Conservation (phyloP, 1,140 invertebrate genomes). For the Heliconius nattereri region DNA sequence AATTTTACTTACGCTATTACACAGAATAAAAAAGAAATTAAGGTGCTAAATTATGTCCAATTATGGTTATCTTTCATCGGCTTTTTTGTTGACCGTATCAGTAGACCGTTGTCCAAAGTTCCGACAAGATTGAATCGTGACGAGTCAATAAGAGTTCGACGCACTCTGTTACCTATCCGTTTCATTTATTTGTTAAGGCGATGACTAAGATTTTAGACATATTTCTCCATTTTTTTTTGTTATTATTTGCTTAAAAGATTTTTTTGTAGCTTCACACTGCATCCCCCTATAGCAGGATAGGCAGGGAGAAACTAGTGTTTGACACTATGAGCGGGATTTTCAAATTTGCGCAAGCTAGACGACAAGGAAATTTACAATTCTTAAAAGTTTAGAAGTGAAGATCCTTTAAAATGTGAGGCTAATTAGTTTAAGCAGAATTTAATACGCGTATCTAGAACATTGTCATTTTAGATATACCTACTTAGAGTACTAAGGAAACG, state of each 20-base stretch:
- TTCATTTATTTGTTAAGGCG: conserved; percentile 45
- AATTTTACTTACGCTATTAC: not conserved
- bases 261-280: too few relatives aligned
- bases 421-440: not conserved
- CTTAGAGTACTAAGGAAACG: not conserved
- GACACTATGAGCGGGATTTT: too few relatives aligned
- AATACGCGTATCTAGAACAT: not conserved
- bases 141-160: conserved; percentile 53
- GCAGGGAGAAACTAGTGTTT: too few relatives aligned
- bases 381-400: too few relatives aligned
- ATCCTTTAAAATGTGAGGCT: too few relatives aligned
- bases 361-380: too few relatives aligned
- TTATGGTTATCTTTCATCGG: conserved; percentile 2
- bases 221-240: not conserved
- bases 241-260: conserved; percentile 20
- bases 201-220: conserved; percentile 28
- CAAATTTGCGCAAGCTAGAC: too few relatives aligned
- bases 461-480: not conserved
- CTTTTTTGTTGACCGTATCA: conserved; percentile 15
- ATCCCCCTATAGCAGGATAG: too few relatives aligned
- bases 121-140: conserved; percentile 54
- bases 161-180: conserved; percentile 42
- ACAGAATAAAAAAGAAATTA: not conserved
- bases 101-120: conserved; percentile 37
- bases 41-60: not conserved